Base-by-base conservation (phyloP, 2,113 vertebrate species). In the Onychostruthus taczanowskii region DNA sequence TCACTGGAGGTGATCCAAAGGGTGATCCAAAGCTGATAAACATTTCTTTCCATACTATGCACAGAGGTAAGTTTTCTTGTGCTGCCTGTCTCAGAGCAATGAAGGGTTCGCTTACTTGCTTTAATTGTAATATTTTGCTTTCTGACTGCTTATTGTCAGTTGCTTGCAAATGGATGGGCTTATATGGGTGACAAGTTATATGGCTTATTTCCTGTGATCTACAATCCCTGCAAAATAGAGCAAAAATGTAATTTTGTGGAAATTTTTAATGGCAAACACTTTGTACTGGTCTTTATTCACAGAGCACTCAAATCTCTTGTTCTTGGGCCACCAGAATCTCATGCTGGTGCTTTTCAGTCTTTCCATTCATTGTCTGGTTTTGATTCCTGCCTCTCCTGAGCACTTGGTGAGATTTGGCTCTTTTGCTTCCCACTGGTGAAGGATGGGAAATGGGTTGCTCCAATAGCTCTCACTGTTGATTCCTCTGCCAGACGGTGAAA, bases 41-140 rank as follows among this genome's bases (percentile, higher is more conserved):
- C 75, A 15, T 87, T 92, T 88, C 86, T 94, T 87, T 80, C 66
- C 41, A 14, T 91, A 37, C 37, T 94, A 11, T 89, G 59, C 76
- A 52, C 56, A 80, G 94, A 93, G 89, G 70, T 95, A 87, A 94
- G 91, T 91, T 90, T 63, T 87, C 66, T 73, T 44, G 64, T 93
- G 86, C 80, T 69, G 74, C 75, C 46, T 52, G n/a, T 52, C 70
- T 79, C 64, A 31, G 53, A 87, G 66, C n/a, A 59, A 10, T 20
- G 18, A 88, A 41, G 35, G 20, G 7, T 37, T 87, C 68, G 61
- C 44, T 86, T 66, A 39, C 20, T 83, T 91, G 56, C 55, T 77
- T 58, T 14, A 74, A 55, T 81, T 85, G 58, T 67, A 59, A 47
- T 68, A 2, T 37, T 90, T 79, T 43, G 61, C 49, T 90, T 94